Evolutionary conservation across 2,888 invertebrate genomes (phyloP), one percentile per base, ranked within the genome.

Genomic region (Dolichopus griseipennis): DNA sequence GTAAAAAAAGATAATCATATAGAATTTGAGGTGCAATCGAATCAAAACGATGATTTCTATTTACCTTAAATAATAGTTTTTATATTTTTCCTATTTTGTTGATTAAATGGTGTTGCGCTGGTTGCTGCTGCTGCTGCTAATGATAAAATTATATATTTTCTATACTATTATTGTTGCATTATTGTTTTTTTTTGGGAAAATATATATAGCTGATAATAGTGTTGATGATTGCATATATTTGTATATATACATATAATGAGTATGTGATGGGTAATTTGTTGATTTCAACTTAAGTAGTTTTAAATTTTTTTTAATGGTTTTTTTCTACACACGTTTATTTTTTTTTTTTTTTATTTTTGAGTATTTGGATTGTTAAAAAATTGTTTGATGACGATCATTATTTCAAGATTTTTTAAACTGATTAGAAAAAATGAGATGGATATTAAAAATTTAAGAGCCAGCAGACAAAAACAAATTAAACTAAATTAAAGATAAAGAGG

Each of bases 341-440:
- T n/a, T n/a, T n/a, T n/a, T n/a, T n/a, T n/a, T n/a, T n/a, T n/a
- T n/a, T n/a, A n/a, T n/a, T n/a, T n/a, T n/a, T n/a, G n/a, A n/a
- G n/a, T n/a, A n/a, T n/a, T 15, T 41, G 9, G 12, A 41, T 41
- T 41, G 41, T 41, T 41, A 41, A 52, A 52, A 18, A 52, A 52
- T 52, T 52, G 15, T 52, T 52, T 52, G 52, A 52, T 52, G 52
- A 52, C n/a, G 52, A 52, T 52, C 52, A 52, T 52, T 52, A 52
- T 52, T 52, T 52, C 15, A 52, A n/a, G 52, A 52, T 52, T 52
- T 52, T 52, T 18, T 52, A 52, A 52, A 52, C 52, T 52, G 52
- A 52, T 52, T 52, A 52, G 2, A 52, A 6, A 52, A 15, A 15
- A 41, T 9, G 41, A 12, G 41, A 41, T 41, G 12, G 8, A 41